These are phyloP conservation scores for Octomys mimax DNA, from an alignment of 2,797 vertebrate species.

Conservation along the genomic window DNA sequence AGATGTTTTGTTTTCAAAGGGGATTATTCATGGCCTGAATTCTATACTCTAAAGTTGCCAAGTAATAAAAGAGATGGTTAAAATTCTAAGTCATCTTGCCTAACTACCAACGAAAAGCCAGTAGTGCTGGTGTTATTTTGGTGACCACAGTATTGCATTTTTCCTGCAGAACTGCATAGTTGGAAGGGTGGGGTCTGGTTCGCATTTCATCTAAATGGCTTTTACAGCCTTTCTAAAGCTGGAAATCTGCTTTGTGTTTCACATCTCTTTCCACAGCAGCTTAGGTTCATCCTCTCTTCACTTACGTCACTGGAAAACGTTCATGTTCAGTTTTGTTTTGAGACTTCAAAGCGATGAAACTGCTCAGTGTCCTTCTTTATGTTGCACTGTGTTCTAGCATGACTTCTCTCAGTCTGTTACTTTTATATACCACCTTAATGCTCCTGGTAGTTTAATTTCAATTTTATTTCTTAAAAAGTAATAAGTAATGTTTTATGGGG, in stretches of 20 bases:
- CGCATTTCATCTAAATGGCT: constrained; percentile 67
- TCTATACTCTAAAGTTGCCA: constrained; percentile 87
- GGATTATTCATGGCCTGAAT: constrained; percentile 88
- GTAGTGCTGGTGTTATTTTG: constrained; percentile 79
- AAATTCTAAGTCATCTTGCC: constrained; percentile 87
- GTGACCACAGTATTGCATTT: constrained; percentile 81
- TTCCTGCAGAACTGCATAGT: constrained; percentile 73
- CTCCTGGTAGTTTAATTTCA: background rate
- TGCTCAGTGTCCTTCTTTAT: background rate
- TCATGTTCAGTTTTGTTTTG: constrained; percentile 23
- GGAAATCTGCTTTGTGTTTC: constrained; percentile 75
- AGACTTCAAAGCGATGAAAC: background rate
- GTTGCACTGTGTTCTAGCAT: background rate
- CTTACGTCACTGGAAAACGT: constrained; percentile 77
- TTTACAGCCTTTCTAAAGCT: constrained; percentile 70
- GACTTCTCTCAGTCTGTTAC: background rate
- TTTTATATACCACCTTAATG: constrained; percentile 36
- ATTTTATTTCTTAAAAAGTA: constrained; percentile 48
- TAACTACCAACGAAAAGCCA: constrained; percentile 82
- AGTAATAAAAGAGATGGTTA: constrained; percentile 86
- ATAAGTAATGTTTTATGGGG: background rate
- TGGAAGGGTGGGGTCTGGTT: constrained; percentile 74
- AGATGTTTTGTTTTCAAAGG: constrained; percentile 87
- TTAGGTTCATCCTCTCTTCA: constrained; percentile 64
- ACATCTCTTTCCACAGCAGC: constrained; percentile 70